A percentile compares a stretch with the other conserved stretches of the same genome.
phyloP scores from a whole-genome alignment of 2,113 vertebrate genomes.

The Dolichotis patagonum region DNA sequence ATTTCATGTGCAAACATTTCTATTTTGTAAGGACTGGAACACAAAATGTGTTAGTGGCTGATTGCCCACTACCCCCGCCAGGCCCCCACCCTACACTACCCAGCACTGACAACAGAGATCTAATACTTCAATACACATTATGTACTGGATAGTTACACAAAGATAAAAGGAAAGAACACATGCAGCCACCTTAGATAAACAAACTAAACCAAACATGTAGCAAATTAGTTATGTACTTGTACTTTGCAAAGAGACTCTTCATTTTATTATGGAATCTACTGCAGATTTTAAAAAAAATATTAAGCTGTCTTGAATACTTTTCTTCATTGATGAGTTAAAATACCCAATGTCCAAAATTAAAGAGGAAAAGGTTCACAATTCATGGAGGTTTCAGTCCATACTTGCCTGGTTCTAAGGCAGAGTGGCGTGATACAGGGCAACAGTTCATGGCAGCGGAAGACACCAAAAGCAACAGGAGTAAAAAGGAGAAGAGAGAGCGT shows the following conservation, averaged over 20 bases:
- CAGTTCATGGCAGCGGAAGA: too few species aligned
- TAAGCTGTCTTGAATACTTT: not conserved
- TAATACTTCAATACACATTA: conserved; percentile 19
- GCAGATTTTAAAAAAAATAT: conserved; percentile 69
- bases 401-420: too few species aligned
- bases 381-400: too few species aligned
- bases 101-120: not conserved
- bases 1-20: not conserved
- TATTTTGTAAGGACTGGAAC: not conserved
- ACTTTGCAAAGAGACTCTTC: conserved; percentile 46
- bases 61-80: too few species aligned
- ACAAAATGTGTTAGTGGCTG: not conserved
- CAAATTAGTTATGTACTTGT: conserved; percentile 49
- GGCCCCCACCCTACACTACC: not conserved
- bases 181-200: not conserved
- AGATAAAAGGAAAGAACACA: not conserved
- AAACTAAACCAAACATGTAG: conserved; percentile 17
- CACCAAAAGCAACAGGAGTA: too few species aligned
- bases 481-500: too few species aligned
- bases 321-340: too few species aligned
- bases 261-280: conserved; percentile 58
- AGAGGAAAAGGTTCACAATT: too few species aligned
- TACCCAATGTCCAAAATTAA: too few species aligned
- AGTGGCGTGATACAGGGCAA: too few species aligned
- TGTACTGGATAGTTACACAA: not conserved